phyloP scores from a whole-genome alignment of 2,797 vertebrate species.

The Halcyon smyrnensis region DNA sequence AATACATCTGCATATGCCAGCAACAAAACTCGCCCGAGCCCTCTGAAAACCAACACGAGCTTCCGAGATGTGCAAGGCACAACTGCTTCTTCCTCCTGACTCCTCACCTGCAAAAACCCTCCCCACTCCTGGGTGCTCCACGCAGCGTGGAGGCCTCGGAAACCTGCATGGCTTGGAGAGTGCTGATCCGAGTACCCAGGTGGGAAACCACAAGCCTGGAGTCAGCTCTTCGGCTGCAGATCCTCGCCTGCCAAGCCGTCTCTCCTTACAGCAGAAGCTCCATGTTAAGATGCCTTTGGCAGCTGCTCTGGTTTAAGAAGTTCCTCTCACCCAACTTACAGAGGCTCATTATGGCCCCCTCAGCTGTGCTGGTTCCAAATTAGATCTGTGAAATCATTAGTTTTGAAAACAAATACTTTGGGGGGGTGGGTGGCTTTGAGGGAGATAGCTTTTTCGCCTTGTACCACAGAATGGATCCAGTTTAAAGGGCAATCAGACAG shows the following conservation, averaged over 20 bases:
- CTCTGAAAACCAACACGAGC: background rate
- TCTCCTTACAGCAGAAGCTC: background rate
- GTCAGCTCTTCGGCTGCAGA: background rate
- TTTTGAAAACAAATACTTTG: background rate
- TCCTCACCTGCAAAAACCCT: background rate
- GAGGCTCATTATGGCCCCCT: background rate
- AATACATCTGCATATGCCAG: background rate
- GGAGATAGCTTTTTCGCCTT: background rate
- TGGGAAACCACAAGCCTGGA: background rate
- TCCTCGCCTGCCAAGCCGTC: background rate
- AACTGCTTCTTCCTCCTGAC: background rate
- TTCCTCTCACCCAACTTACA: background rate
- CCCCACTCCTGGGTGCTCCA: background rate
- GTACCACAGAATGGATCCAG: background rate
- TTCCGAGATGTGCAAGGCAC: background rate
- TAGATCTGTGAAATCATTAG: background rate
- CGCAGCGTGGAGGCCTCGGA: background rate
- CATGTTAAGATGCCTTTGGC: background rate
- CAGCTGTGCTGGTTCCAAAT: background rate
- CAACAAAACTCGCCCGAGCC: background rate
- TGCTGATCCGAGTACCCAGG: background rate
- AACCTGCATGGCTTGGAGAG: background rate
- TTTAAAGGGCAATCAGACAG: background rate
- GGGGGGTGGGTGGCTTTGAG: background rate
- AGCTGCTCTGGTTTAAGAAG: slow-evolving; percentile 12